Base-by-base conservation (phyloP, 2,797 vertebrate genomes). In the Alectoris magna region DNA sequence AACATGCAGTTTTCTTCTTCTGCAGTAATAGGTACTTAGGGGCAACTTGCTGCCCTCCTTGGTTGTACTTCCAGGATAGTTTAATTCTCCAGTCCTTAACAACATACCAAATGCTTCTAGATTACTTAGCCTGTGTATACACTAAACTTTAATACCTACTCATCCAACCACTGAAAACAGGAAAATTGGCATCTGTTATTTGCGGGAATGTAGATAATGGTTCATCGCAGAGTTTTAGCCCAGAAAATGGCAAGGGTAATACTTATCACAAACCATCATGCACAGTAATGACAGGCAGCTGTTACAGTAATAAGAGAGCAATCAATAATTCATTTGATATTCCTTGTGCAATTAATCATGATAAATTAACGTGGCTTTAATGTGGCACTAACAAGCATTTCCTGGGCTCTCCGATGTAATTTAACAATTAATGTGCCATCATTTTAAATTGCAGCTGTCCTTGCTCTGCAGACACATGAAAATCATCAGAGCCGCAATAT, bases 251-350 rank as follows among this genome's bases (percentile, higher is more conserved):
- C 87, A 49, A 23, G 69, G 80, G 39, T 70, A 92, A 90, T 58
- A 81, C 72, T 72, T 87, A 87, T 77, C 92, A 86, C 92, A 41
- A 90, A 58, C 78, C 80, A 39, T n/a, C 76, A 36, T 2, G 2
- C 72, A 14, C 91, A 91, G 90, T 87, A 87, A 36, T 73, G 92
- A 81, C 92, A 87, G 93, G 41, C 82, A 93, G 93, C 95, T 96
- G 94, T n/a, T 68, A 87, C 6, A 34, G 41, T 87, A 91, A 87
- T 49, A 91, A 88, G 71, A 94, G 80, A 70, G 92, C 91, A 67
- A 76, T 88, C 93, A 92, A 89, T 94, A 95, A 96, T 91, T 94
- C 78, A 93, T 83, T 80, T 85, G 59, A 77, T 91, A 80, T 48
- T 75, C 77, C 46, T 80, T 39, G 80, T 63, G 73, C 88, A 93